A percentile compares a stretch with the other conserved stretches of the same genome.
phyloP scores from a whole-genome alignment of 2,113 vertebrate genomes.

The Saimiri boliviensis region DNA sequence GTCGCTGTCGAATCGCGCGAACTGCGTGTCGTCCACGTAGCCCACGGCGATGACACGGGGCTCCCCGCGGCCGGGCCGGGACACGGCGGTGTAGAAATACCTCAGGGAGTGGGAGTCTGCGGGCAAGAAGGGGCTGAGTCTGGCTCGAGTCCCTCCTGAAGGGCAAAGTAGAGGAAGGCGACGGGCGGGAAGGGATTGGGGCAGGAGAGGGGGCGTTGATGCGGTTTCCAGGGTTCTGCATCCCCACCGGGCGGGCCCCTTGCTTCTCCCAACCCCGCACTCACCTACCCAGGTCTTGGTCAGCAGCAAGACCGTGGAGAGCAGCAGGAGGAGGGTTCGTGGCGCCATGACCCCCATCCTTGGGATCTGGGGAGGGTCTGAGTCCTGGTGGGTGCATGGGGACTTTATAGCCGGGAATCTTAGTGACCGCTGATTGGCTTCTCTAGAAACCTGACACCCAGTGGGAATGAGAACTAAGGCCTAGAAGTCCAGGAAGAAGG shows the following conservation, averaged over 20 bases:
- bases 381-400: fast-evolving
- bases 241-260: background rate
- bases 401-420: background rate
- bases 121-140: background rate
- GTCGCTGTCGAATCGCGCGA: background rate
- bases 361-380: no score
- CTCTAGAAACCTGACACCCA: background rate
- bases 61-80: background rate
- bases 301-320: background rate
- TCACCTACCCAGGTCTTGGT: background rate
- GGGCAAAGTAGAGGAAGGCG: no score
- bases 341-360: fast-evolving
- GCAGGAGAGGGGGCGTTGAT: background rate
- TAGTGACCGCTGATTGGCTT: background rate
- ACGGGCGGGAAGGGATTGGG: background rate
- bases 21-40: background rate
- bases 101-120: background rate
- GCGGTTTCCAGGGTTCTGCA: background rate
- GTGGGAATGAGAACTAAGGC: background rate
- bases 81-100: background rate
- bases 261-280: background rate
- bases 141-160: background rate
- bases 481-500: background rate
- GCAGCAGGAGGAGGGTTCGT: background rate
- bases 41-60: background rate